Conservation (phyloP, 2,797 vertebrate genomes). For the Sebastes reedi region DNA sequence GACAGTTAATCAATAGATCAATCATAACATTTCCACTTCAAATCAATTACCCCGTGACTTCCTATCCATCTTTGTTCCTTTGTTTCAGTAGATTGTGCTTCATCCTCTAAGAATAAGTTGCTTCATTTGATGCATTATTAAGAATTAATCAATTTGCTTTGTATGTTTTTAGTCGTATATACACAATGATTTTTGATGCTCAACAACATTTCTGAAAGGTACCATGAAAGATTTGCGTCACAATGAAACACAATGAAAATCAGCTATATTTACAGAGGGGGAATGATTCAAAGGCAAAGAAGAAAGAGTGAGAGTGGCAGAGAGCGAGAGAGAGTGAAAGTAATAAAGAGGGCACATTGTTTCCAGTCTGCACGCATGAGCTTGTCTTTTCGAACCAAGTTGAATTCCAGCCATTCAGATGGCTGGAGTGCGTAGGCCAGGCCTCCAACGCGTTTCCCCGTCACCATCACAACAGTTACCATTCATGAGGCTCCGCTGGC, state of each 20-base stretch:
- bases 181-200: neutral
- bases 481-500: constrained; percentile 88
- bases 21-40: constrained; percentile 83
- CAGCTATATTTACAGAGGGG: constrained; percentile 40
- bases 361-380: constrained; percentile 81
- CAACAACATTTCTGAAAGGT: neutral
- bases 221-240: neutral
- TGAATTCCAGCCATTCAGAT: constrained; percentile 92
- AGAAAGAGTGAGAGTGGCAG: constrained; percentile 39
- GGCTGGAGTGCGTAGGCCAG: constrained; percentile 89
- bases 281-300: constrained; percentile 42
- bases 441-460: constrained; percentile 89
- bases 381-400: constrained; percentile 85
- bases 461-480: constrained; percentile 89
- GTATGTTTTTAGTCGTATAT: neutral
- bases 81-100: constrained; percentile 18
- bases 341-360: constrained; percentile 90
- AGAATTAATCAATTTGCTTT: constrained; percentile 2
- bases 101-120: neutral
- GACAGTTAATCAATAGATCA: constrained; percentile 84
- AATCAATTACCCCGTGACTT: constrained; percentile 76
- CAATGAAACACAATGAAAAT: constrained; percentile 46
- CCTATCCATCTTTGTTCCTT: constrained; percentile 56
- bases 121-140: constrained; percentile 19
- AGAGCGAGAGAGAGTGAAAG: constrained; percentile 18